Evolutionary conservation across 2,113 vertebrate species (phyloP).

Genomic region (Marmota flaviventris): DNA sequence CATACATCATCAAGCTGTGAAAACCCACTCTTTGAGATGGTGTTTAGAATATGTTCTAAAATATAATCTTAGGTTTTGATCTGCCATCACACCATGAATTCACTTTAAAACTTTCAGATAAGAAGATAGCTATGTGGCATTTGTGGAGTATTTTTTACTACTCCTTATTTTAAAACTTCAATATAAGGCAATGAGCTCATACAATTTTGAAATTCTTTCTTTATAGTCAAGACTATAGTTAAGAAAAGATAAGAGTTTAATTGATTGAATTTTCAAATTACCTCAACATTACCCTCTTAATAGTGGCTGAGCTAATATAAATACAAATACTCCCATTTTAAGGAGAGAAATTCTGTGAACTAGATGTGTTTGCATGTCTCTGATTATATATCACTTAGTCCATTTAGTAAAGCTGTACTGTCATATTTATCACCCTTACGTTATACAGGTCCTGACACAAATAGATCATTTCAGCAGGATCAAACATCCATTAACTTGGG

Average conservation of each 20-base stretch:
- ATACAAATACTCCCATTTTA: background rate
- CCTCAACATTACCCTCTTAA: background rate
- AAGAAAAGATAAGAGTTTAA: background rate
- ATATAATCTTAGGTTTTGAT: conserved; percentile 23
- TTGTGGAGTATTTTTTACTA: background rate
- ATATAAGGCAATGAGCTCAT: background rate
- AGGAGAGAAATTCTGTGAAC: background rate
- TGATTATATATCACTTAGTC: background rate
- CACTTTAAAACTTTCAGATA: background rate
- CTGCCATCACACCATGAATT: background rate
- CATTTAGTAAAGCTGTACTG: background rate
- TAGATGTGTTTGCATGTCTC: background rate
- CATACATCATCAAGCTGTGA: background rate
- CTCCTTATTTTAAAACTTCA: background rate
- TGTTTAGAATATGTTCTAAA: conserved; percentile 9
- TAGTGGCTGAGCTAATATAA: background rate
- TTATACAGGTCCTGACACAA: background rate
- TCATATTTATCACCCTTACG: background rate
- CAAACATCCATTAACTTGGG: background rate
- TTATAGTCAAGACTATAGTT: background rate
- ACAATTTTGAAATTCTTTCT: background rate
- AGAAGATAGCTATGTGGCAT: background rate
- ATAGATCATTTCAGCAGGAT: background rate
- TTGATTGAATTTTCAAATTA: background rate
- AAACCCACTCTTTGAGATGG: conserved; percentile 36